Conservation (phyloP, 2,888 invertebrate species). For the Aleiodes alternator region DNA sequence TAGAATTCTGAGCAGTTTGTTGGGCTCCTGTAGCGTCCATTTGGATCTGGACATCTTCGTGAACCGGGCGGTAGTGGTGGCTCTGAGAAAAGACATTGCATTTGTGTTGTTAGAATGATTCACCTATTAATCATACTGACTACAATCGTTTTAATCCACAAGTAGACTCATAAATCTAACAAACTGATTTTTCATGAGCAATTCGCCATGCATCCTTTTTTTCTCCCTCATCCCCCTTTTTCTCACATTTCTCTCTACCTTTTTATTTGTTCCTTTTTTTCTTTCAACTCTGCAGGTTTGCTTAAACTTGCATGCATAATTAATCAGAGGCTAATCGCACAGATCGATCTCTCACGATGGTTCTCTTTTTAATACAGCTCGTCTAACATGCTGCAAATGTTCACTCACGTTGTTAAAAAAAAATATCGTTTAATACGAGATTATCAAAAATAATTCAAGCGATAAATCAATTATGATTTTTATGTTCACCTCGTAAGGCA, state of each 20-base stretch:
- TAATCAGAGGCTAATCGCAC: conserved; percentile 55
- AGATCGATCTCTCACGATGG: conserved; percentile 50
- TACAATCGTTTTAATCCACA: conserved; percentile 27
- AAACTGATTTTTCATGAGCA: conserved; percentile 13
- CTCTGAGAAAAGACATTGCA: conserved; percentile 58
- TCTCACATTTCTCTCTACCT: neutral
- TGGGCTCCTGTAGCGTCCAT: conserved; percentile 80
- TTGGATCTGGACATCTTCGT: conserved; percentile 77
- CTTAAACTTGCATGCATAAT: conserved; percentile 53
- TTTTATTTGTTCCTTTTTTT: conserved; percentile 43
- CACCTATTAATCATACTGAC: conserved; percentile 1
- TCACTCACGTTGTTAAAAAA: neutral
- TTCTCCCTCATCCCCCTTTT: conserved; percentile 39
- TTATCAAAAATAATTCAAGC: conserved; percentile 8
- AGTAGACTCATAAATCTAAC: conserved; percentile 13
- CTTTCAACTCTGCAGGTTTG: conserved; percentile 44
- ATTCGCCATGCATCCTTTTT: neutral
- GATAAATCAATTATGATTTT: conserved; percentile 20
- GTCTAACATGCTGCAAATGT: conserved; percentile 17
- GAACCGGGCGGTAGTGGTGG: conserved; percentile 66
- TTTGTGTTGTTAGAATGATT: neutral
- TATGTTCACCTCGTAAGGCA: neutral
- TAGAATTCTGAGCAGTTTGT: conserved; percentile 82
- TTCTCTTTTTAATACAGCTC: conserved; percentile 24
- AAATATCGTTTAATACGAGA: conserved; percentile 22